Percentiles rank a stretch among this genome's conserved stretches.
Evolutionary conservation across 2,113 vertebrate species (phyloP).

Genomic region (Cromileptes altivelis): DNA sequence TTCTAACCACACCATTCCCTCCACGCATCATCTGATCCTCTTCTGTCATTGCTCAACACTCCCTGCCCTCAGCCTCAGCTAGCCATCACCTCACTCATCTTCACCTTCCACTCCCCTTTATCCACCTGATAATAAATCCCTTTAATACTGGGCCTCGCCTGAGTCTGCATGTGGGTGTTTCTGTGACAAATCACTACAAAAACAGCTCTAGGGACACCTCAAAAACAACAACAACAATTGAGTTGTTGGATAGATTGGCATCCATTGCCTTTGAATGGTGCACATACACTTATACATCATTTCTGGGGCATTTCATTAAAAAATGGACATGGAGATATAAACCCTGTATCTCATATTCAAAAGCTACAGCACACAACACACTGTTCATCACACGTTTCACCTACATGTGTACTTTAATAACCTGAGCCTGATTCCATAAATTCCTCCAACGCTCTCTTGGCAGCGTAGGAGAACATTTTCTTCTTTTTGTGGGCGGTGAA

Average conservation of each 20-base stretch:
- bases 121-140: too few species aligned
- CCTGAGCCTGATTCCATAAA: conserved; percentile 43
- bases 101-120: too few species aligned
- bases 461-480: conserved; percentile 54
- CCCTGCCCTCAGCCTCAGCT: too few species aligned
- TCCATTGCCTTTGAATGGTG: background rate
- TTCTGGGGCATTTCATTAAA: too few species aligned
- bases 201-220: background rate
- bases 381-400: conserved; percentile 36
- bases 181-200: too few species aligned
- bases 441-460: conserved; percentile 59
- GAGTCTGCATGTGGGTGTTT: too few species aligned
- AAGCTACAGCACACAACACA: conserved; percentile 22
- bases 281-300: background rate
- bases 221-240: background rate
- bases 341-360: conserved; percentile 45
- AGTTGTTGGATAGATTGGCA: too few species aligned
- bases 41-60: too few species aligned
- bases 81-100: too few species aligned
- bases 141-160: too few species aligned
- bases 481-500: conserved; percentile 52
- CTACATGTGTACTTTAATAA: conserved; percentile 56
- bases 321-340: conserved; percentile 22
- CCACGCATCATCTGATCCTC: too few species aligned
- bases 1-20: too few species aligned